Percentiles rank a stretch among this genome's conserved stretches.
These are phyloP conservation scores for Porites evermanni DNA, from an alignment of 92 coral and sea anemone species.

Conservation along the genomic window DNA sequence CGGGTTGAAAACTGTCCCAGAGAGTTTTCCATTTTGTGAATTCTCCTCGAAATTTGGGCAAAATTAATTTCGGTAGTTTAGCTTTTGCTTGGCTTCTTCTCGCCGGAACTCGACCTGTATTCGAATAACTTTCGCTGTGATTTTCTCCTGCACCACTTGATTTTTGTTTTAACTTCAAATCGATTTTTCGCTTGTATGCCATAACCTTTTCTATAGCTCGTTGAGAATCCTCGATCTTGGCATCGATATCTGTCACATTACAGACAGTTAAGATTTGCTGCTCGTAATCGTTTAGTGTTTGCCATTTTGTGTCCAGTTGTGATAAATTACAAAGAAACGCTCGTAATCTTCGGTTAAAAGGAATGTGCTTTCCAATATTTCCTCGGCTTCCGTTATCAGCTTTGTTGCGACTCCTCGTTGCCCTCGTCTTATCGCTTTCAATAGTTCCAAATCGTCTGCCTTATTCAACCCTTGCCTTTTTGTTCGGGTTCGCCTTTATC, in stretches of 20 bases:
- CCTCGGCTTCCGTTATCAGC: neutral
- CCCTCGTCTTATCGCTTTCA: too few relatives aligned
- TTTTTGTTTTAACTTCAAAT: neutral
- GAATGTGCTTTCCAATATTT: neutral
- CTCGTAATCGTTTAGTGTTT: slow-evolving; percentile 2
- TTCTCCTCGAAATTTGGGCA: too few relatives aligned
- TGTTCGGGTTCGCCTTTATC: too few relatives aligned
- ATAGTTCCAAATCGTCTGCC: too few relatives aligned
- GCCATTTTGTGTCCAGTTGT: slow-evolving; percentile 2
- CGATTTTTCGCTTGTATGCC: slow-evolving; percentile 4
- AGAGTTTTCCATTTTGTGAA: too few relatives aligned
- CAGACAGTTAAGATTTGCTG: neutral
- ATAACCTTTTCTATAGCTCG: neutral
- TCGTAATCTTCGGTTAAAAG: neutral
- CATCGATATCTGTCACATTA: neutral
- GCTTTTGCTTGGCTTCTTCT: neutral
- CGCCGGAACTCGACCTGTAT: neutral
- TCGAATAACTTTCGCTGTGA: slow-evolving; percentile 1
- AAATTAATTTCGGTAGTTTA: too few relatives aligned
- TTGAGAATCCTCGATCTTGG: slow-evolving; percentile 1
- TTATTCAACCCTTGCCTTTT: too few relatives aligned
- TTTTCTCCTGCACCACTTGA: neutral
- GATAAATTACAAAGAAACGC: neutral
- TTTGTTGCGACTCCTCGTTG: too few relatives aligned
- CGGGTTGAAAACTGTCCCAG: too few relatives aligned